Percentiles rank a stretch among this genome's conserved stretches.
Evolutionary conservation across 2,888 invertebrate species (phyloP).

Genomic region (Dryocosmus kuriphilus): DNA sequence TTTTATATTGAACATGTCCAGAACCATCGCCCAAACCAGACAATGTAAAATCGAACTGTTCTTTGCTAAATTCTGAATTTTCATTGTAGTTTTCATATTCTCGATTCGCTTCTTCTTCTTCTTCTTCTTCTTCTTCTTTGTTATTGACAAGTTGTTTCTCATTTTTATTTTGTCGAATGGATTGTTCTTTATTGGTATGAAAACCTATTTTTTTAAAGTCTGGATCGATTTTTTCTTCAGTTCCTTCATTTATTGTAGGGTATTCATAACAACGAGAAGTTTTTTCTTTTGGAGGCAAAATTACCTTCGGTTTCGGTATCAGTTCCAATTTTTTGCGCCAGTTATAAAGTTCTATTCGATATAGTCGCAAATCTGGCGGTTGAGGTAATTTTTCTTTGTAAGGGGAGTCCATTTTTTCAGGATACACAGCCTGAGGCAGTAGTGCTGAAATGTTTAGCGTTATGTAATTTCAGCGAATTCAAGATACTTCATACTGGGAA

Average conservation of each 20-base stretch:
- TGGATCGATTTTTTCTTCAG: slow-evolving; percentile 19
- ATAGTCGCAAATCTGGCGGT: slow-evolving; percentile 60
- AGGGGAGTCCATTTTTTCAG: slow-evolving; percentile 59
- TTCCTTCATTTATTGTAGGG: slow-evolving; percentile 12
- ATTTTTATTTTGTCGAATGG: background rate
- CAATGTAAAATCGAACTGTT: background rate
- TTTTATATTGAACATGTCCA: background rate
- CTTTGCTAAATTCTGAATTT: background rate
- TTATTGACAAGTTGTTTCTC: background rate
- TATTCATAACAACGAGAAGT: background rate
- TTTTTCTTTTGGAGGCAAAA: slow-evolving; percentile 58
- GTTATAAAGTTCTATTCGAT: slow-evolving; percentile 54
- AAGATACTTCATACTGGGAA: background rate
- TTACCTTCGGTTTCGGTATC: slow-evolving; percentile 61
- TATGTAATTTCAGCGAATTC: background rate
- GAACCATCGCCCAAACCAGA: background rate
- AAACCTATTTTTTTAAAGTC: background rate
- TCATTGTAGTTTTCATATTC: background rate
- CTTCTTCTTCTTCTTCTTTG: background rate
- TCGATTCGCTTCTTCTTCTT: too few relatives aligned
- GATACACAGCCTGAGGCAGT: slow-evolving; percentile 43
- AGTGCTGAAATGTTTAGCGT: slow-evolving; percentile 58
- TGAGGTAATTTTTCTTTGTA: slow-evolving; percentile 61
- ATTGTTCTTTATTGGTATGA: background rate
- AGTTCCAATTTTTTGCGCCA: slow-evolving; percentile 63